Evolutionary conservation across 2,888 invertebrate species (phyloP).

Genomic region (Andrena flavipes): DNA sequence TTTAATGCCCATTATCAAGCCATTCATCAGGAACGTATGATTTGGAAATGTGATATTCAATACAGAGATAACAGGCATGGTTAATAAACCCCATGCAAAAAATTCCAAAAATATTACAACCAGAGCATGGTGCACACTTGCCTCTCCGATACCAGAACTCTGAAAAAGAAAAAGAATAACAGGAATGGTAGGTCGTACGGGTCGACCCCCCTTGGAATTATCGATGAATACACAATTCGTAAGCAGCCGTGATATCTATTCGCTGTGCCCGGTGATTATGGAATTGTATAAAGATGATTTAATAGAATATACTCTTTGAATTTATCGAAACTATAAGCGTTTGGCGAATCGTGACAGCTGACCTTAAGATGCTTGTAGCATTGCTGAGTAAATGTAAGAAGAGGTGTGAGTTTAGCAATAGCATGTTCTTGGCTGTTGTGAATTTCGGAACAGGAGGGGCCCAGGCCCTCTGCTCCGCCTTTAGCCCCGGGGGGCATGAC

Average conservation of each 20-base stretch:
- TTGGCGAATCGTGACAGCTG: slow-evolving; percentile 72
- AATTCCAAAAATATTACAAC: slow-evolving; percentile 99
- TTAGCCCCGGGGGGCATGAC: slow-evolving; percentile 83
- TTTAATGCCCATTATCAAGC: slow-evolving; percentile 99
- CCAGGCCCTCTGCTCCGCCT: slow-evolving; percentile 81
- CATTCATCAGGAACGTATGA: slow-evolving; percentile 99
- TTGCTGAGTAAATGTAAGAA: slow-evolving; percentile 78
- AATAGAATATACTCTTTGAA: slow-evolving; percentile 20
- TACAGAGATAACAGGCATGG: slow-evolving; percentile 97
- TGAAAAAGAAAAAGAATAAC: slow-evolving; percentile 83
- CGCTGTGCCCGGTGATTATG: slow-evolving; percentile 39
- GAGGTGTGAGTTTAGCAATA: slow-evolving; percentile 71
- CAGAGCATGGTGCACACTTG: slow-evolving; percentile 99
- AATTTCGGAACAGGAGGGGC: slow-evolving; percentile 81
- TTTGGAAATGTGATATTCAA: slow-evolving; percentile 99
- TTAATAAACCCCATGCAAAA: slow-evolving; percentile 99
- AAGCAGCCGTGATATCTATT: slow-evolving; percentile 63
- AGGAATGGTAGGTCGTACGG: slow-evolving; percentile 47
- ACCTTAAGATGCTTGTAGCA: slow-evolving; percentile 84
- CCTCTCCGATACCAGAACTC: slow-evolving; percentile 95
- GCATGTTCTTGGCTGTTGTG: slow-evolving; percentile 79
- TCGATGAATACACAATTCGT: slow-evolving; percentile 36
- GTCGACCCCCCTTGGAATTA: slow-evolving; percentile 3
- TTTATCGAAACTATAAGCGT: slow-evolving; percentile 56
- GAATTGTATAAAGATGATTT: slow-evolving; percentile 35